A percentile compares a stretch with the other conserved stretches of the same genome.
These are phyloP conservation scores for Brassicogethes aeneus DNA, from an alignment of 2,888 invertebrate species.

Conservation along the genomic window DNA sequence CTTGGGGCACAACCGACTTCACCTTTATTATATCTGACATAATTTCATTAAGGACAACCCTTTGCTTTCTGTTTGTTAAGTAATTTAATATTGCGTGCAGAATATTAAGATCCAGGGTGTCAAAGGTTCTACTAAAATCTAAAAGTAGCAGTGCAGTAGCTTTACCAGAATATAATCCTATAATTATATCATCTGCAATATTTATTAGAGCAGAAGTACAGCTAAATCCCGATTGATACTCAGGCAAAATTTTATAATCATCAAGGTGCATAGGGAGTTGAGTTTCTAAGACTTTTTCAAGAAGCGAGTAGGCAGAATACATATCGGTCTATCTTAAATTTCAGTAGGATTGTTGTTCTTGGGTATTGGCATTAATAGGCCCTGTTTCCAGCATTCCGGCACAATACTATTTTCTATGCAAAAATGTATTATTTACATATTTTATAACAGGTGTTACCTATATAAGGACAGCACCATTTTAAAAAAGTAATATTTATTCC, in stretches of 20 bases:
- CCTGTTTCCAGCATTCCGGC: too few species aligned
- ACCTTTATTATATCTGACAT: too few species aligned
- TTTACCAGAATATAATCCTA: neutral
- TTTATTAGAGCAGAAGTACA: neutral
- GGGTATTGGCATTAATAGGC: neutral
- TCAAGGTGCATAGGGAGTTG: neutral
- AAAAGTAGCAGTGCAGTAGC: too few species aligned
- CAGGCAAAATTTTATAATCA: neutral
- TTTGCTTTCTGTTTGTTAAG: too few species aligned
- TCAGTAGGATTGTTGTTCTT: neutral
- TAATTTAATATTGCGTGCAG: neutral
- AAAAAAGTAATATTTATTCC: neutral
- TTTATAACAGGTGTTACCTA: neutral
- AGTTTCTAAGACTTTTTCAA: too few species aligned
- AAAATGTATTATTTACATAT: too few species aligned
- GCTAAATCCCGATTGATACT: neutral
- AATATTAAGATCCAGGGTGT: neutral
- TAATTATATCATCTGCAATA: too few species aligned
- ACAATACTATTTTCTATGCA: too few species aligned
- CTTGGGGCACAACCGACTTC: too few species aligned
- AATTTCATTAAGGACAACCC: too few species aligned
- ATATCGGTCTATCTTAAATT: neutral
- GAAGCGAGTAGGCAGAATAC: neutral
- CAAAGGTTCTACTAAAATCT: too few species aligned
- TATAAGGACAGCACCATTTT: neutral